Evolutionary conservation across 2,797 vertebrate genomes (phyloP).

Genomic region (Toxotes lorentzi): DNA sequence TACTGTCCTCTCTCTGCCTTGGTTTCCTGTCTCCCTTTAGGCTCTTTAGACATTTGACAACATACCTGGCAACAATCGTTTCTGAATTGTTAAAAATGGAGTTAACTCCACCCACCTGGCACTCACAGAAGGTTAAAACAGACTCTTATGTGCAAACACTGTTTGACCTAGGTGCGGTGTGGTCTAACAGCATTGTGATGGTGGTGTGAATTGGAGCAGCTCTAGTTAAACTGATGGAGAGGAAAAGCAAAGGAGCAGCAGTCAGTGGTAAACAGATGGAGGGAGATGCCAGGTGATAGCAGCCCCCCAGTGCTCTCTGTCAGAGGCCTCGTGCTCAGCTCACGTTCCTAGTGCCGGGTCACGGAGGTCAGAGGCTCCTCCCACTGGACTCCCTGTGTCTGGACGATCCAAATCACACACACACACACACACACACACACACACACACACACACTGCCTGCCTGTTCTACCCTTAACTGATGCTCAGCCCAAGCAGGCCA

Average conservation of each 20-base stretch:
- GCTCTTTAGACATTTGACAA: neutral
- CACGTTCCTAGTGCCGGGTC: slow-evolving; percentile 76
- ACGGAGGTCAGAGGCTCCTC: slow-evolving; percentile 90
- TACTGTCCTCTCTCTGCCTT: no score
- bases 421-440: neutral
- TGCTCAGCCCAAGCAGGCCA: slow-evolving; percentile 57
- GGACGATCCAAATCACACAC: slow-evolving; percentile 30
- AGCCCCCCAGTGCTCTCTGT: slow-evolving; percentile 85
- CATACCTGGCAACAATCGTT: neutral
- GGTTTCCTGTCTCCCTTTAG: neutral
- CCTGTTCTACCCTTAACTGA: slow-evolving; percentile 60
- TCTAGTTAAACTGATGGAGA: slow-evolving; percentile 37
- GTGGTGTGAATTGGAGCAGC: slow-evolving; percentile 49
- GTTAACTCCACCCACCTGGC: neutral
- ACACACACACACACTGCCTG: slow-evolving; percentile 26
- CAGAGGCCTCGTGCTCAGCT: slow-evolving; percentile 84
- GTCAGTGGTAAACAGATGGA: slow-evolving; percentile 84
- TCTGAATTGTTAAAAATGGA: neutral
- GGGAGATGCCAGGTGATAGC: slow-evolving; percentile 85
- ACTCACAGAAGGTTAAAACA: neutral
- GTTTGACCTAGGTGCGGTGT: slow-evolving; percentile 25
- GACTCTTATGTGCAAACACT: slow-evolving; percentile 16
- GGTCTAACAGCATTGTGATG: slow-evolving; percentile 12
- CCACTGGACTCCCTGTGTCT: slow-evolving; percentile 80
- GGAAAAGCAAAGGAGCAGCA: slow-evolving; percentile 51